Evolutionary conservation across 2,113 vertebrate genomes (phyloP).

Genomic region (Pachycephala philippinensis): DNA sequence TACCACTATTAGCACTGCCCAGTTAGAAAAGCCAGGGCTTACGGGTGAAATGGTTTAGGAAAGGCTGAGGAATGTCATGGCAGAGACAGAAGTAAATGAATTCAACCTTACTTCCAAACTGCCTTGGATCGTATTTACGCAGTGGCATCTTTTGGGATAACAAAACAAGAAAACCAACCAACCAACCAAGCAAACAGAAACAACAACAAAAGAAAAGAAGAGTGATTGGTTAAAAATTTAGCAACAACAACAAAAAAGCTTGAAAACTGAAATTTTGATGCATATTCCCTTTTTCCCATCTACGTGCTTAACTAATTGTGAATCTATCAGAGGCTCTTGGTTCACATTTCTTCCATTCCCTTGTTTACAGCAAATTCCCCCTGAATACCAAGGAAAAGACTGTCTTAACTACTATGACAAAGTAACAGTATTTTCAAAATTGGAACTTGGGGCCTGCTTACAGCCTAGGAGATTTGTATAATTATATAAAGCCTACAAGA

Average conservation of each 20-base stretch:
- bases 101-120: neutral
- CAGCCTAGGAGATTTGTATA: neutral
- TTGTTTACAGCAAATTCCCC: neutral
- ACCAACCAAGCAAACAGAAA: neutral
- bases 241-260: neutral
- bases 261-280: neutral
- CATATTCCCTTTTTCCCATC: neutral
- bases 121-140: neutral
- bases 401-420: neutral
- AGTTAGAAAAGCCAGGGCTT: neutral
- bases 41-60: neutral
- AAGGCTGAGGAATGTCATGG: neutral
- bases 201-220: neutral
- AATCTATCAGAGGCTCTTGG: neutral
- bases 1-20: neutral
- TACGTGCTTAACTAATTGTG: neutral
- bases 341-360: neutral
- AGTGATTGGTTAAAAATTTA: neutral
- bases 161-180: neutral
- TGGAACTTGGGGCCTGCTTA: neutral
- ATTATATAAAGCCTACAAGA: neutral
- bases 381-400: neutral
- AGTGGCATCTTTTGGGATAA: neutral
- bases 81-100: neutral
- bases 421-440: neutral